Percentiles rank a stretch among this genome's conserved stretches.
Evolutionary conservation across 2,797 vertebrate genomes (phyloP).

Genomic region (Labeo calbasu): DNA sequence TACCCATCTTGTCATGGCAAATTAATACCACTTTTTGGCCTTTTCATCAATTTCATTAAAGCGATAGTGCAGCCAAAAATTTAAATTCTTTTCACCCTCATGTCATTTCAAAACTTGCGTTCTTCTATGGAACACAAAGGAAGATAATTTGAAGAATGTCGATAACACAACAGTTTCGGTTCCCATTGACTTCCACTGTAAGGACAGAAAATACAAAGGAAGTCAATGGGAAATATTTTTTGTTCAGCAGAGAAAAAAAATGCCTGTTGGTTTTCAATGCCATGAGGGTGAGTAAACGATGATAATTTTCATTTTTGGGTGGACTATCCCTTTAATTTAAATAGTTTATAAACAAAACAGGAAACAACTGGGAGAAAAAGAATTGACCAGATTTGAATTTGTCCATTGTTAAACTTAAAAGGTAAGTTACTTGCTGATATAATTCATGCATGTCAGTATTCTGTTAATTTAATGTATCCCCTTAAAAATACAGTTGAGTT

Average conservation of each 20-base stretch:
- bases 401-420: neutral
- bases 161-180: neutral
- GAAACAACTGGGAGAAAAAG: neutral
- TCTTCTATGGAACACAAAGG: neutral
- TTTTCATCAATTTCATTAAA: neutral
- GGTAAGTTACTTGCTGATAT: neutral
- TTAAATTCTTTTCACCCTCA: neutral
- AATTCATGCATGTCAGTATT: too few species aligned
- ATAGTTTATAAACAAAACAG: neutral
- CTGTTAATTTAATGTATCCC: neutral
- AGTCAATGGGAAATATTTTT: neutral
- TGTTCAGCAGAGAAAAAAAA: neutral
- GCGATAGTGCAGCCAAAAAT: neutral
- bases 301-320: neutral
- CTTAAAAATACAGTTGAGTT: too few species aligned
- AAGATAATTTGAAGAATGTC: neutral
- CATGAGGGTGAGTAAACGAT: neutral
- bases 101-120: neutral
- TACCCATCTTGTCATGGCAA: constrained; percentile 36
- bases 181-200: neutral
- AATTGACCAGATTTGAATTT: neutral
- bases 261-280: neutral
- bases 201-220: neutral
- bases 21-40: constrained; percentile 4
- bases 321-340: neutral